A percentile compares a stretch with the other conserved stretches of the same genome.
phyloP scores from a whole-genome alignment of 2,113 vertebrate species.

The Bufo bufo region DNA sequence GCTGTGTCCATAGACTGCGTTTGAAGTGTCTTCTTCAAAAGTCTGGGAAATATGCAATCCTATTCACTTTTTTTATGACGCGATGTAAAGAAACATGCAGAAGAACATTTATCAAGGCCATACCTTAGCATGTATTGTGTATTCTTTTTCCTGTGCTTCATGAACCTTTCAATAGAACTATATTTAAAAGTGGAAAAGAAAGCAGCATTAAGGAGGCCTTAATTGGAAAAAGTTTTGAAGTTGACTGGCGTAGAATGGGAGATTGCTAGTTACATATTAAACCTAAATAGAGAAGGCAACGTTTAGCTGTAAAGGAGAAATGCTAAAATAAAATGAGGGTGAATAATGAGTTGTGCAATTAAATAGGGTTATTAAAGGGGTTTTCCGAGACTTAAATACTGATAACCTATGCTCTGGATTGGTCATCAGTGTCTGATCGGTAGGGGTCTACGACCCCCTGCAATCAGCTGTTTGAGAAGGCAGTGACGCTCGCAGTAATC shows the following conservation, averaged over 20 bases:
- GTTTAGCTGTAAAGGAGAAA: neutral
- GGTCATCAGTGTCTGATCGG: no score
- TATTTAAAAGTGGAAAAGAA: neutral
- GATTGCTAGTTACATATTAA: neutral
- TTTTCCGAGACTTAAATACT: neutral
- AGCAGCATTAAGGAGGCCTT: neutral
- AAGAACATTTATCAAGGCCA: neutral
- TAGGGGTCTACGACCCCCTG: no score
- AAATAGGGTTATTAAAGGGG: neutral
- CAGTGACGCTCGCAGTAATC: no score
- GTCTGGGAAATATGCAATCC: neutral
- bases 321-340: neutral
- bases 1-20: neutral
- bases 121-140: neutral
- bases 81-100: neutral
- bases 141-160: neutral
- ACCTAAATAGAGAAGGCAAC: neutral
- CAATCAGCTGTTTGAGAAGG: no score
- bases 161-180: neutral
- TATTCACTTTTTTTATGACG: neutral
- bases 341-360: neutral
- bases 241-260: neutral
- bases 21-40: constrained; percentile 12
- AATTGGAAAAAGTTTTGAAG: neutral
- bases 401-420: no score